A percentile compares a stretch with the other conserved stretches of the same genome.
Conservation (phyloP, 2,888 invertebrate genomes). For the Molanna angustata region DNA sequence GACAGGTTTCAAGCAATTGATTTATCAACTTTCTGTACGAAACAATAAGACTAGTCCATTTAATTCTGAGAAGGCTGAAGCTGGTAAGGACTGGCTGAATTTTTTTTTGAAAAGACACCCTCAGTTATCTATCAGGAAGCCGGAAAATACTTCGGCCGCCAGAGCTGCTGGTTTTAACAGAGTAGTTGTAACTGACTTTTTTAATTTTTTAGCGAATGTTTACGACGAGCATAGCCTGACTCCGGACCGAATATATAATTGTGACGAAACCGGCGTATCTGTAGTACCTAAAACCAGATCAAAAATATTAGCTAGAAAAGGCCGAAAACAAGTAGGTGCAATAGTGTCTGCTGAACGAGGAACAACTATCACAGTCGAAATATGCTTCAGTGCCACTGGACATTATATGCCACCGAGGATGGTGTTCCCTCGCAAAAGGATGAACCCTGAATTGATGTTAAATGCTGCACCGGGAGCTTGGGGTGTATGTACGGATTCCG, state of each 20-base stretch:
- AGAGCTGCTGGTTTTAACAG: constrained; percentile 13
- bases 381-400: constrained; percentile 3
- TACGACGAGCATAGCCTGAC: background rate
- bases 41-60: background rate
- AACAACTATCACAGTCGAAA: constrained; percentile 4
- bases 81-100: constrained; percentile 7
- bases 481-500: background rate
- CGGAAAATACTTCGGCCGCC: constrained; percentile 1
- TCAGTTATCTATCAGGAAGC: constrained; percentile 1
- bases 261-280: constrained; percentile 2
- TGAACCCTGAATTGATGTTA: constrained; percentile 2
- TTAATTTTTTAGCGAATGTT: background rate
- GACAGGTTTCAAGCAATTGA: background rate
- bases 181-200: background rate
- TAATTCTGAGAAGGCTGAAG: background rate
- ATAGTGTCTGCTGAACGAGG: constrained; percentile 1
- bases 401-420: background rate
- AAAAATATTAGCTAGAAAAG: constrained; percentile 2
- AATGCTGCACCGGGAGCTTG: background rate
- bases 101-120: constrained; percentile 5
- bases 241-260: constrained; percentile 5
- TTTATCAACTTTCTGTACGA: background rate
- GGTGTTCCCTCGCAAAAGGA: background rate
- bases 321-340: constrained; percentile 4
- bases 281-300: constrained; percentile 2